Percentiles rank a stretch among this genome's conserved stretches.
Conservation (phyloP, 2,113 vertebrate species). For the Leiothrix lutea region DNA sequence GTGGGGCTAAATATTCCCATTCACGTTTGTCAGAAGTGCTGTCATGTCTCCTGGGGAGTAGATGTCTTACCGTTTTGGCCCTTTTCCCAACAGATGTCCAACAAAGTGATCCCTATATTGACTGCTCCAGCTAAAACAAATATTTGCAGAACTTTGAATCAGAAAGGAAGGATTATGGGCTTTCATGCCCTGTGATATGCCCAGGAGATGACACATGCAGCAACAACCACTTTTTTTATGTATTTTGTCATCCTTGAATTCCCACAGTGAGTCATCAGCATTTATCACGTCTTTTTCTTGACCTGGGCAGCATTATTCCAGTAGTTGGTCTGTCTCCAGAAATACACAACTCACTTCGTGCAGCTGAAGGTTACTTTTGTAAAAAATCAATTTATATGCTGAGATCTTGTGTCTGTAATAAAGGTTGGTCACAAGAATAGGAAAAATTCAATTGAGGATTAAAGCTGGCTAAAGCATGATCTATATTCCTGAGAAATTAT, state of each 20-base stretch:
- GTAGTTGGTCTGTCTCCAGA: background rate
- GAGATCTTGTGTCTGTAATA: background rate
- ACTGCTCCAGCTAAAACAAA: background rate
- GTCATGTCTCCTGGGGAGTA: background rate
- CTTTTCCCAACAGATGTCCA: background rate
- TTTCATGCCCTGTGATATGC: background rate
- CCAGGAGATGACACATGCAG: background rate
- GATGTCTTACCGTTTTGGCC: background rate
- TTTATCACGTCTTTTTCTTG: background rate
- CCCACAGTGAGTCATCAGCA: background rate
- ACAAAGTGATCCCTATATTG: background rate
- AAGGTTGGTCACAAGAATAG: background rate
- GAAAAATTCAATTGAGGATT: background rate
- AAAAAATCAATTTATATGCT: background rate
- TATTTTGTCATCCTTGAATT: background rate
- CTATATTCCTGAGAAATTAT: background rate
- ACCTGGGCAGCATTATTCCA: background rate
- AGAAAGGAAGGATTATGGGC: background rate
- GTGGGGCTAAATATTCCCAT: fast-evolving
- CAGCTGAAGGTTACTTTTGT: background rate
- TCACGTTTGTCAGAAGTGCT: background rate
- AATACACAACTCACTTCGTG: background rate
- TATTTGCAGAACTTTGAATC: background rate
- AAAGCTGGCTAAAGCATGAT: background rate
- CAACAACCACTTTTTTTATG: background rate